phyloP scores from a whole-genome alignment of 2,888 invertebrate species.

The Luffia ferchaultella region DNA sequence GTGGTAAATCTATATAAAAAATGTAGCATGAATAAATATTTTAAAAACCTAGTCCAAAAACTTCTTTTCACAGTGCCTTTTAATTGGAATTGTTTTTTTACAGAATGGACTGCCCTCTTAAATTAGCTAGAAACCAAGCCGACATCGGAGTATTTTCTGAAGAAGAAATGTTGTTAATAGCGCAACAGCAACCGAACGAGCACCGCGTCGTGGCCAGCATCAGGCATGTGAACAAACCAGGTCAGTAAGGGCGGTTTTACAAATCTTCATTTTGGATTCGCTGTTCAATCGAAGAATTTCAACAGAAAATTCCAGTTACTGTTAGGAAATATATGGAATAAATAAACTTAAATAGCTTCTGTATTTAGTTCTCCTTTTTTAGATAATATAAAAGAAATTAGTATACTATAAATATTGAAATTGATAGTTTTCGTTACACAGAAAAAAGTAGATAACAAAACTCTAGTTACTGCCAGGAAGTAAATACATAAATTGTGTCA shows the following conservation, averaged over 20 bases:
- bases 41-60: no score
- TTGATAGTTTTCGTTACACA: no score
- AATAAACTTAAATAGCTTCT: no score
- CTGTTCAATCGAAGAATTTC: not conserved
- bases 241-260: slow-evolving; percentile 26
- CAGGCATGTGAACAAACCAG: slow-evolving; percentile 32
- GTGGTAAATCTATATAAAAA: no score
- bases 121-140: slow-evolving; percentile 52
- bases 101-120: slow-evolving; percentile 70
- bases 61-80: no score
- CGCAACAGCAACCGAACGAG: slow-evolving; percentile 40
- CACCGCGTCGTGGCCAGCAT: slow-evolving; percentile 56
- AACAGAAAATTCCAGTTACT: not conserved
- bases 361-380: no score
- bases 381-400: no score
- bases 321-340: not conserved
- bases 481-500: no score
- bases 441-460: no score
- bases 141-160: slow-evolving; percentile 69
- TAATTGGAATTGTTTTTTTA: no score
- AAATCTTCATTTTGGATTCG: not conserved
- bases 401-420: no score
- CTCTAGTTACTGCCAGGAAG: no score
- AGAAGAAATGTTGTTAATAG: slow-evolving; percentile 67
- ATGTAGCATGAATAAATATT: not conserved